Conservation (phyloP, 1,140 invertebrate genomes). For the Lepidurus couesii region DNA sequence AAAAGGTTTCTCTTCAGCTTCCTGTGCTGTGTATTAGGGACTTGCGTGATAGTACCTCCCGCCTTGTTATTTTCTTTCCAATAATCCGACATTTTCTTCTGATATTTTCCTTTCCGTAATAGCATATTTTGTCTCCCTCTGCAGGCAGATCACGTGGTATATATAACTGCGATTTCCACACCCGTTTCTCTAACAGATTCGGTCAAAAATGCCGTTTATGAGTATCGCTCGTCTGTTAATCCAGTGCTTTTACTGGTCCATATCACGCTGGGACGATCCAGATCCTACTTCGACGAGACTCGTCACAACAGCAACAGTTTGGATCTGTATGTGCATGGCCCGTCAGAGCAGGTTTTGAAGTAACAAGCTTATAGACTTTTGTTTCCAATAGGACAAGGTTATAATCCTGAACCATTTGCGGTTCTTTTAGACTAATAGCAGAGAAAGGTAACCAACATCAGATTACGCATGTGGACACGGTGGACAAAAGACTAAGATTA, state of each 20-base stretch:
- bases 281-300: background rate
- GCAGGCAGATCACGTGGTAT: background rate
- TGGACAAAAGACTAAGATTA: constrained; percentile 41
- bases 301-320: background rate
- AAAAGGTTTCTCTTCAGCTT: constrained; percentile 14
- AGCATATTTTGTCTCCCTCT: background rate
- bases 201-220: background rate
- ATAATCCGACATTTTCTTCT: background rate
- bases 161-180: background rate
- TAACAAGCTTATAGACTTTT: background rate
- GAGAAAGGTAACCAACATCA: constrained; percentile 45
- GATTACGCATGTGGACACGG: constrained; percentile 47
- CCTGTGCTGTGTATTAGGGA: background rate
- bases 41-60: background rate
- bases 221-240: background rate
- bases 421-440: constrained; percentile 46
- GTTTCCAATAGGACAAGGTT: background rate
- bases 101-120: background rate
- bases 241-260: background rate
- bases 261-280: background rate
- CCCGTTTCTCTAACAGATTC: background rate
- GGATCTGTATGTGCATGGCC: background rate
- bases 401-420: background rate
- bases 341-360: background rate
- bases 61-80: no score